Evolutionary conservation across 2,888 invertebrate genomes (phyloP).

Genomic region (Parnassius orleans): DNA sequence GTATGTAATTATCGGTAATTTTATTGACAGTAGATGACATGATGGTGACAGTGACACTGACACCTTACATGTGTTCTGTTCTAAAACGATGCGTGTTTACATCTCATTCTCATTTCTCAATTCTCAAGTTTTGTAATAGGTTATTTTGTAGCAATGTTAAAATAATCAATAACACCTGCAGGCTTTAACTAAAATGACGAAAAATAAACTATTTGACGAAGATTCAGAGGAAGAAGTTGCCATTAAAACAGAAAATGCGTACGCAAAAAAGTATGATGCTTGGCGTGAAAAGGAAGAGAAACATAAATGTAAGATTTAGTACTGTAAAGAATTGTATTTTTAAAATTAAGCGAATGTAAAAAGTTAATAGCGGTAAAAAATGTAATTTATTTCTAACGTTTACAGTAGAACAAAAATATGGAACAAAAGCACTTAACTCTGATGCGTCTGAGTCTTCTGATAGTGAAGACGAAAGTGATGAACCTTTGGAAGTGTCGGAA

Average conservation of each 20-base stretch:
- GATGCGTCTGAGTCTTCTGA: constrained; percentile 74
- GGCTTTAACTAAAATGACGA: constrained; percentile 33
- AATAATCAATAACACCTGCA: neutral
- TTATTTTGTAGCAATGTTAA: constrained; percentile 7
- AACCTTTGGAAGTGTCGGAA: constrained; percentile 79
- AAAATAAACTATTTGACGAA: constrained; percentile 74
- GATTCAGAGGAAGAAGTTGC: constrained; percentile 79
- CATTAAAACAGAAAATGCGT: constrained; percentile 87
- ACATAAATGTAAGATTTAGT: constrained; percentile 84
- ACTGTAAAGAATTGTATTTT: constrained; percentile 5
- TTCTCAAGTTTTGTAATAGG: neutral
- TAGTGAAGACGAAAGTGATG: constrained; percentile 84
- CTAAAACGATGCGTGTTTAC: too few species aligned
- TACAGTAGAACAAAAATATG: constrained; percentile 88
- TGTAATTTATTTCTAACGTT: neutral
- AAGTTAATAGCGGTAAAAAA: constrained; percentile 2
- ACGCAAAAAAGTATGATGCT: constrained; percentile 90
- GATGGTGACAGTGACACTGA: too few species aligned
- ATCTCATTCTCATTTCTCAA: too few species aligned
- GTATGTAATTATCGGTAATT: too few species aligned
- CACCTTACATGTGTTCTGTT: too few species aligned
- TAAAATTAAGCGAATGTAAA: neutral
- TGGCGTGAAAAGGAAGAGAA: constrained; percentile 94
- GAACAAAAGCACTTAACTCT: constrained; percentile 73
- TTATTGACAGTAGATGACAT: too few species aligned